Conservation (phyloP, 92 coral and sea anemone genomes). For the Phenganax stokvisi region DNA sequence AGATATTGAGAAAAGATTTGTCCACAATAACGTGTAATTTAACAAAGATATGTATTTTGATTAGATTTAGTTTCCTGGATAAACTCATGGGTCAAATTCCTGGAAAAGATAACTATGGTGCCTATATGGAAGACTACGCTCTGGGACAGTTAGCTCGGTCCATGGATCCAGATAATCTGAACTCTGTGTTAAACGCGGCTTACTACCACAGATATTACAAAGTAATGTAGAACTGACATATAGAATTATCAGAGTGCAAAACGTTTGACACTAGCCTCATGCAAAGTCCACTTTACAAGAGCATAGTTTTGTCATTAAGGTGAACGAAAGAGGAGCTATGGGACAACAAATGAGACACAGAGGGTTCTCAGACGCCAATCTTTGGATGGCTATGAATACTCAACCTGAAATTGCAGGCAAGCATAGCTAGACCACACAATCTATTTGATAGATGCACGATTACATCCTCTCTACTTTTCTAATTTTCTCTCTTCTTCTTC, state of each 20-base stretch:
- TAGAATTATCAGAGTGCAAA: too few species aligned
- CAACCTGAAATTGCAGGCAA: constrained; percentile 31
- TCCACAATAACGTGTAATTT: too few species aligned
- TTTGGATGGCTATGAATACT: constrained; percentile 40
- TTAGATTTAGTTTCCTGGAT: constrained; percentile 50
- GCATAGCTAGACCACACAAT: not conserved
- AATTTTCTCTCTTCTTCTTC: too few species aligned
- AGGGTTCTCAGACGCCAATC: constrained; percentile 36
- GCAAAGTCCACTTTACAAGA: too few species aligned
- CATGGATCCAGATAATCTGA: constrained; percentile 31
- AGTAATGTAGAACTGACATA: not conserved
- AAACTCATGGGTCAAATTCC: constrained; percentile 57
- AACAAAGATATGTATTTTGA: not conserved
- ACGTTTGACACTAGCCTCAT: too few species aligned
- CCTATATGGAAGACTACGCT: constrained; percentile 11
- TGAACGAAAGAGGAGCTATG: constrained; percentile 11
- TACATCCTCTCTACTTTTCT: too few species aligned
- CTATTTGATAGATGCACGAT: not conserved
- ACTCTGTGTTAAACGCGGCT: constrained; percentile 34
- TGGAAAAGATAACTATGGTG: constrained; percentile 34
- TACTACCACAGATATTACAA: constrained; percentile 43
- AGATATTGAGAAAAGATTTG: too few species aligned
- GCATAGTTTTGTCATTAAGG: too few species aligned
- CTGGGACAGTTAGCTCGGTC: constrained; percentile 36
- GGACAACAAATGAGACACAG: constrained; percentile 1